Conservation (phyloP, 1,140 invertebrate species). For the Nasonia longicornis region DNA sequence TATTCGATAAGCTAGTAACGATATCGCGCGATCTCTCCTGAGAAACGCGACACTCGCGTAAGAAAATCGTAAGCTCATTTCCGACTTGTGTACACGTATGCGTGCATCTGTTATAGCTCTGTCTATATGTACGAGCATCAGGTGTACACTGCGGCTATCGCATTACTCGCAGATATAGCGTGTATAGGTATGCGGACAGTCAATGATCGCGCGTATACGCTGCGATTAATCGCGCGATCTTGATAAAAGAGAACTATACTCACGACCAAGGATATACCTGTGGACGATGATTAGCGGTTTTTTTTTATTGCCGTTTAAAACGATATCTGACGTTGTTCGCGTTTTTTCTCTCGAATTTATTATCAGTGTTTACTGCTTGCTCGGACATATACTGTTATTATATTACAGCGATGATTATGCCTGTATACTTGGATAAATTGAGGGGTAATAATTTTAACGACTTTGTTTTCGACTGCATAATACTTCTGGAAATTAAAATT, state of each 20-base stretch:
- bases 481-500: too few relatives aligned
- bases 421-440: too few relatives aligned
- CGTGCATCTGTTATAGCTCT: background rate
- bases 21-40: background rate
- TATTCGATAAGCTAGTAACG: background rate
- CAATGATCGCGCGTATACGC: background rate
- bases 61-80: conserved; percentile 18
- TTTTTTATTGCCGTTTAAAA: background rate
- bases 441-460: too few relatives aligned
- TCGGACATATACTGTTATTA: too few relatives aligned
- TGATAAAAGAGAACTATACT: background rate
- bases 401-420: too few relatives aligned
- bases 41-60: conserved; percentile 25
- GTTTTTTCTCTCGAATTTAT: background rate
- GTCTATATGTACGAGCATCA: background rate
- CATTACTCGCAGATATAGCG: background rate
- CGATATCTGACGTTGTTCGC: background rate
- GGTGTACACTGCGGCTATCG: background rate
- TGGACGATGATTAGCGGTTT: too few relatives aligned
- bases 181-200: background rate
- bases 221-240: background rate
- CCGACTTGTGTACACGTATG: background rate
- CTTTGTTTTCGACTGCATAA: too few relatives aligned
- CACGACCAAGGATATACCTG: background rate
- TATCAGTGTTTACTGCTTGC: background rate